Evolutionary conservation across 1,140 invertebrate genomes (phyloP).

Genomic region (Episyrphus balteatus): DNA sequence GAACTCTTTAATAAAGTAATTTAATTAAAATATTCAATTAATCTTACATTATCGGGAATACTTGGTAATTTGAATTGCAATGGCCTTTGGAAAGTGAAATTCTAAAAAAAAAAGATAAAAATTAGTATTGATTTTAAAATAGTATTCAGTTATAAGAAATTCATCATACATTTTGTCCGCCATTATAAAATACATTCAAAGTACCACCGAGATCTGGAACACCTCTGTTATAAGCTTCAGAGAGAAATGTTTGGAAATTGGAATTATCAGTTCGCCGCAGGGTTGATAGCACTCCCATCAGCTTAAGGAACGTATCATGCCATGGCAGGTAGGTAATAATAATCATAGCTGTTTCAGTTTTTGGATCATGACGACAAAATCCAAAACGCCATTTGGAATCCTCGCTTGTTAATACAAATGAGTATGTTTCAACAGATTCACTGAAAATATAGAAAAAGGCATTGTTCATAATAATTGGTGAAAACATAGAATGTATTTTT

Average conservation of each 20-base stretch:
- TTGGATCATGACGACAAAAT: conserved; percentile 84
- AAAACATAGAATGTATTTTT: too few relatives aligned
- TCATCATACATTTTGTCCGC: conserved; percentile 42
- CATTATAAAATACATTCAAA: conserved; percentile 46
- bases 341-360: conserved; percentile 63
- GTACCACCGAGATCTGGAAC: conserved; percentile 46
- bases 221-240: conserved; percentile 50
- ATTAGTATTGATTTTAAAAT: conserved; percentile 1
- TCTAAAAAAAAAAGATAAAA: conserved; percentile 43
- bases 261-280: conserved; percentile 20
- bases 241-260: conserved; percentile 46
- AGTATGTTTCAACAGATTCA: conserved; percentile 46
- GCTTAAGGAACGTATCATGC: conserved; percentile 93
- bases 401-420: conserved; percentile 84
- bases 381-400: conserved; percentile 95
- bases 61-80: conserved; percentile 71
- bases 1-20: conserved; percentile 5
- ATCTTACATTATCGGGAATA: conserved; percentile 90
- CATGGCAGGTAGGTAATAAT: conserved; percentile 80
- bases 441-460: conserved; percentile 10
- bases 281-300: conserved; percentile 35
- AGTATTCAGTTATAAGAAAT: conserved; percentile 14
- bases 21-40: not conserved
- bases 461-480: too few relatives aligned
- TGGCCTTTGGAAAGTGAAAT: conserved; percentile 66